Evolutionary conservation across 1,140 invertebrate genomes (phyloP).

Genomic region (Drosophila pandora): DNA sequence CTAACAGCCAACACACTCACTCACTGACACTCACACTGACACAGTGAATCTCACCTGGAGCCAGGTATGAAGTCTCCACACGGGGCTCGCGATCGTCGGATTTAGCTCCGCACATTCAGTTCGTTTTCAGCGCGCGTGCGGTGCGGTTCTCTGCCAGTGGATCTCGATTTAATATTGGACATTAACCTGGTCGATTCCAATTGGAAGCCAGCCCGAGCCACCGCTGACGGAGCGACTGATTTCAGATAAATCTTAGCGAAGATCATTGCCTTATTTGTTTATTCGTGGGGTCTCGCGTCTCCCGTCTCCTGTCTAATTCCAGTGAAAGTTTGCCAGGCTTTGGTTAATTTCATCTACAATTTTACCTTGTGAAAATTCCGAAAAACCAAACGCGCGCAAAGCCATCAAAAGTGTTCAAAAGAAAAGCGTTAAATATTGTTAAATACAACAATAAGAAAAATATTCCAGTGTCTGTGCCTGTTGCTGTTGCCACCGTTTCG

Average conservation of each 20-base stretch:
- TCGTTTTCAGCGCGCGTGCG: constrained; percentile 82
- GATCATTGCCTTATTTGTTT: constrained; percentile 46
- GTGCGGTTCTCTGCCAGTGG: constrained; percentile 72
- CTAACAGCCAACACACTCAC: constrained; percentile 61
- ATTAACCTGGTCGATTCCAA: constrained; percentile 20
- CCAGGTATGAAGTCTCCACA: constrained; percentile 64
- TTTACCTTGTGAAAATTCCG: constrained; percentile 74
- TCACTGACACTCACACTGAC: constrained; percentile 14
- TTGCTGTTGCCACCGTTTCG: constrained; percentile 5
- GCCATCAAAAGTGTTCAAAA: constrained; percentile 61
- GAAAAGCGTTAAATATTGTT: constrained; percentile 60
- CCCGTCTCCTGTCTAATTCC: constrained; percentile 44
- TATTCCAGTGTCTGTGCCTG: constrained; percentile 44
- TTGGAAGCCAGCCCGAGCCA: constrained; percentile 3
- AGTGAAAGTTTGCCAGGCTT: constrained; percentile 69
- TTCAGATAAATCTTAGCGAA: constrained; percentile 28
- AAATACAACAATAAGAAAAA: constrained; percentile 44
- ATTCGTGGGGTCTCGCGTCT: constrained; percentile 16
- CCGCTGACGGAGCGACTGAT: constrained; percentile 18
- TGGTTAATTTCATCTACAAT: constrained; percentile 46
- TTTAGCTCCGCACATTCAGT: constrained; percentile 68
- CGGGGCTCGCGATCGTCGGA: constrained; percentile 46
- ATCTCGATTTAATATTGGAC: constrained; percentile 41
- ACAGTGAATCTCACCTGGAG: constrained; percentile 29
- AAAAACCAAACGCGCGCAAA: constrained; percentile 65